Conservation (phyloP, 2,113 vertebrate genomes). For the Theristicus caerulescens region DNA sequence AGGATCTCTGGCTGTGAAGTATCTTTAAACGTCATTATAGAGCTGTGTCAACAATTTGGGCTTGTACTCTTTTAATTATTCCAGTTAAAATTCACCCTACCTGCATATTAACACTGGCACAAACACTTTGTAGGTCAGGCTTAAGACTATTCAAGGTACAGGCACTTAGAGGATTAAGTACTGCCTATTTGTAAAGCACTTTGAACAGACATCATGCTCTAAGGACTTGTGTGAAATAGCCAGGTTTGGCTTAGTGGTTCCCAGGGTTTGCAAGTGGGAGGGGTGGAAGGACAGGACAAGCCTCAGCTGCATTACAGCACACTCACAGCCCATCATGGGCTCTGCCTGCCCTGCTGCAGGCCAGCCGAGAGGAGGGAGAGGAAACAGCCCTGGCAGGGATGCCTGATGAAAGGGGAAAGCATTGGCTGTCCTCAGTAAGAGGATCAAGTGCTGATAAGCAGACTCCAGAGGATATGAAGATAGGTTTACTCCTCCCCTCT, state of each 20-base stretch:
- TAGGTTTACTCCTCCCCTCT: background rate
- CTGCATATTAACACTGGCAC: background rate
- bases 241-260: background rate
- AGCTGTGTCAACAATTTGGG: background rate
- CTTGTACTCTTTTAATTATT: background rate
- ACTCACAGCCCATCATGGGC: background rate
- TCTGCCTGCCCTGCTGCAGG: background rate
- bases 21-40: background rate
- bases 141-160: background rate
- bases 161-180: background rate
- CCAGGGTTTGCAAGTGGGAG: background rate
- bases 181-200: background rate
- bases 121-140: background rate
- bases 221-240: background rate
- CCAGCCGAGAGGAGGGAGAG: background rate
- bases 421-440: background rate
- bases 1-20: background rate
- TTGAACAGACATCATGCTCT: background rate
- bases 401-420: background rate
- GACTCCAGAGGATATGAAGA: constrained; percentile 1
- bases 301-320: background rate
- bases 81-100: background rate
- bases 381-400: background rate
- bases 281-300: background rate
- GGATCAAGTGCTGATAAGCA: constrained; percentile 9